Conservation (phyloP, 2,888 invertebrate species). For the Megamerina dolium region DNA sequence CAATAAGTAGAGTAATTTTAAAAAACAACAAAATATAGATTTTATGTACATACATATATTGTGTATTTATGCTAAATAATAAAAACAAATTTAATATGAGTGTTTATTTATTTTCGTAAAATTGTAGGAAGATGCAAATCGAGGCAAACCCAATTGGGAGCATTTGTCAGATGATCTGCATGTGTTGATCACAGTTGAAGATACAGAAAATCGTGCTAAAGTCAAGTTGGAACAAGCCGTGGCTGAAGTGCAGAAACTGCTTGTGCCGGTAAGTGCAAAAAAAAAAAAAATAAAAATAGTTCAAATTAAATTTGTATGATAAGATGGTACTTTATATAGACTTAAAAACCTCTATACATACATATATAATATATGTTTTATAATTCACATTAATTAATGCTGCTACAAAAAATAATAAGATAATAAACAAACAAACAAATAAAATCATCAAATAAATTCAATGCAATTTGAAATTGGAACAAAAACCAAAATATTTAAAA, state of each 20-base stretch:
- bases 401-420: neutral
- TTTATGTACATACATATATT: no score
- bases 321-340: no score
- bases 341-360: no score
- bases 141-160: slow-evolving; percentile 99
- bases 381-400: neutral
- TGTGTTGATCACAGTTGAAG: slow-evolving; percentile 97
- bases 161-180: slow-evolving; percentile 98
- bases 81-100: no score
- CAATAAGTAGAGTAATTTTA: no score
- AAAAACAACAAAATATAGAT: no score
- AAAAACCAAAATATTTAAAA: neutral
- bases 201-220: slow-evolving; percentile 94
- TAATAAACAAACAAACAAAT: neutral
- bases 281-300: slow-evolving; percentile 1
- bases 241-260: slow-evolving; percentile 95
- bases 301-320: neutral
- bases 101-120: no score
- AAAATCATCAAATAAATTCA: neutral
- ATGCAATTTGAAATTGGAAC: neutral
- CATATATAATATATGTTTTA: neutral
- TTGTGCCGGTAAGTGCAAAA: slow-evolving; percentile 92
- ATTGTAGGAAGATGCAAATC: slow-evolving; percentile 92
- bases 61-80: no score
- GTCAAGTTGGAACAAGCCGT: slow-evolving; percentile 92